These are phyloP conservation scores for Podarcis raffonei DNA, from an alignment of 2,113 vertebrate species.

Conservation along the genomic window DNA sequence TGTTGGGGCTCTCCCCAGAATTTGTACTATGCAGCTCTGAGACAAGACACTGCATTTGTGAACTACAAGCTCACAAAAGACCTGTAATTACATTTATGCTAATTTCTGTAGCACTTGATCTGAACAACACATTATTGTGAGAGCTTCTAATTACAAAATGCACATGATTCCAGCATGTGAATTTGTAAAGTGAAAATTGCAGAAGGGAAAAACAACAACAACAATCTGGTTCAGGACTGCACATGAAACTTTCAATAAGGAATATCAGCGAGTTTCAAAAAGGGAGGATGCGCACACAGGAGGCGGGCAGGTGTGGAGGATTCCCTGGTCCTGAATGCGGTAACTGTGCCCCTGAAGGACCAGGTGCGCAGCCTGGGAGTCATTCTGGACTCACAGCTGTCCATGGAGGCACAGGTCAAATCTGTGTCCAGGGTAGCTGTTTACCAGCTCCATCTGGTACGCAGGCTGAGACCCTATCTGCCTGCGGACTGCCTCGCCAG, in stretches of 20 bases:
- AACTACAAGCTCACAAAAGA: slow-evolving; percentile 32
- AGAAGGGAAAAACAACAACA: neutral
- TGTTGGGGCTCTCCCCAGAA: slow-evolving; percentile 27
- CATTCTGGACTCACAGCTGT: too few species aligned
- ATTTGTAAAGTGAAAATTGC: slow-evolving; percentile 5
- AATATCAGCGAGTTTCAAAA: neutral
- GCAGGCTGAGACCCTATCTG: too few species aligned
- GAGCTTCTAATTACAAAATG: slow-evolving; percentile 41
- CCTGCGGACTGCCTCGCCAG: too few species aligned
- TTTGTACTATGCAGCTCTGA: slow-evolving; percentile 14
- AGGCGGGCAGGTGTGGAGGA: too few species aligned
- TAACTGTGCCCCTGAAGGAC: too few species aligned
- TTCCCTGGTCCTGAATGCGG: too few species aligned
- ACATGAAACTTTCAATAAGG: neutral
- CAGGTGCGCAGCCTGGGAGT: too few species aligned
- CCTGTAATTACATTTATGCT: slow-evolving; percentile 44
- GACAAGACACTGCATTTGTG: slow-evolving; percentile 30
- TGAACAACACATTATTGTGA: slow-evolving; percentile 23
- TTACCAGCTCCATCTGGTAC: too few species aligned
- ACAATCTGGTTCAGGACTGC: neutral
- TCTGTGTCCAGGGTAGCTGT: too few species aligned
- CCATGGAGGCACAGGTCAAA: too few species aligned
- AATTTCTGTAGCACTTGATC: slow-evolving; percentile 10
- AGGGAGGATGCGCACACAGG: neutral
- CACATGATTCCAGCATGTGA: slow-evolving; percentile 11